Base-by-base conservation (phyloP, 2,888 invertebrate species). In the Girardia tigrina region DNA sequence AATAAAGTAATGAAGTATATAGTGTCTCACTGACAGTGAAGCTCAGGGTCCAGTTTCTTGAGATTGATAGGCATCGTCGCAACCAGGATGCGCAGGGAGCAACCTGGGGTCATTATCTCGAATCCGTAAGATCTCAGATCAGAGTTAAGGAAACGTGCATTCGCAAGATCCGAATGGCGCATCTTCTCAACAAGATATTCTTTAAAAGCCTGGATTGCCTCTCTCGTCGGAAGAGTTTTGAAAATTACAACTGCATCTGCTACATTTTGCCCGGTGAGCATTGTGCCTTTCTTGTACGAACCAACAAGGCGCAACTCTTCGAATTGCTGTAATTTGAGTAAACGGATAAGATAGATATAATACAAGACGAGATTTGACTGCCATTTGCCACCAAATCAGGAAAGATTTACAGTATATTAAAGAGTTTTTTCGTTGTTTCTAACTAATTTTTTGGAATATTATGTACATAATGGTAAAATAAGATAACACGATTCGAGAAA, bases 301-400 rank as follows among this genome's bases (percentile, higher is more conserved):
- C 97, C 97, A 6, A 98, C 95, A 85, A 94, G 94, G 0, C 94
- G 88, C 0, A 94, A 93, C 85, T 95, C 95, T 82, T 92, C 92
- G 72, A 92, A 86, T 88, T 91, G 90, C 90, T n/a, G n/a, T n/a
- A n/a, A n/a, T n/a, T n/a, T n/a, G n/a, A n/a, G n/a, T n/a, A n/a
- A n/a, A n/a, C n/a, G n/a, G n/a, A n/a, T n/a, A n/a, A n/a, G n/a
- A n/a, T n/a, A n/a, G n/a, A n/a, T n/a, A n/a, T n/a, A n/a, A n/a
- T n/a, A n/a, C n/a, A n/a, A n/a, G n/a, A n/a, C n/a, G n/a, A n/a
- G n/a, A n/a, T n/a, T n/a, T n/a, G n/a, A n/a, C n/a, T n/a, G n/a
- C n/a, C n/a, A n/a, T n/a, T n/a, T n/a, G n/a, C n/a, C n/a, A n/a
- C n/a, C n/a, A n/a, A n/a, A n/a, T n/a, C n/a, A n/a, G n/a, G n/a